phyloP scores from a whole-genome alignment of 2,797 vertebrate species.

The Cossypha niveicapilla region DNA sequence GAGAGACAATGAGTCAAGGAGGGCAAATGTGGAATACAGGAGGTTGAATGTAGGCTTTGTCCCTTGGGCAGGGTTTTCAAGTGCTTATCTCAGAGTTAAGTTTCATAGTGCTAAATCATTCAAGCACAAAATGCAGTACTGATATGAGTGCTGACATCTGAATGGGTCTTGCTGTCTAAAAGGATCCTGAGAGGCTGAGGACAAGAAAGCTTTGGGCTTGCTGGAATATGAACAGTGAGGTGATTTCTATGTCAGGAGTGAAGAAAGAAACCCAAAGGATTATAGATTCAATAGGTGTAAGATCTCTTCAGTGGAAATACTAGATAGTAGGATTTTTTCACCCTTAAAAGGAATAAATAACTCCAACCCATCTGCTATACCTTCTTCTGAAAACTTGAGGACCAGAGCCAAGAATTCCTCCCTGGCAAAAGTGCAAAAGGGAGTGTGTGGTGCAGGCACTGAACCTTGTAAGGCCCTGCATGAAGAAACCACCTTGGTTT shows the following conservation, averaged over 20 bases:
- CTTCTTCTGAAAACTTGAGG: neutral
- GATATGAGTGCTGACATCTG: neutral
- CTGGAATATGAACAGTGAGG: neutral
- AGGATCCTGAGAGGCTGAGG: neutral
- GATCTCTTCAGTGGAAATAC: neutral
- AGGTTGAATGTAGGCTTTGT: neutral
- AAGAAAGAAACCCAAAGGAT: neutral
- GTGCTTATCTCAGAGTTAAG: neutral
- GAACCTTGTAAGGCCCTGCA: neutral
- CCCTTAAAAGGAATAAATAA: neutral
- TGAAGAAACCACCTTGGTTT: neutral
- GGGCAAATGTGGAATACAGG: neutral
- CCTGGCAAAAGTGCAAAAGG: neutral
- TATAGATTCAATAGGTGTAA: neutral
- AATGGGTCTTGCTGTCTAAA: neutral
- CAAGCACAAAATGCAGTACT: neutral
- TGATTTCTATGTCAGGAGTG: neutral
- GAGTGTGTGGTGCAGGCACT: accelerated
- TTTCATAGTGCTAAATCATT: neutral
- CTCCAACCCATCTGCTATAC: neutral
- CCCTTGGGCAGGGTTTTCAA: neutral
- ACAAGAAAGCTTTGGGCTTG: neutral
- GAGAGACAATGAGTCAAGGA: neutral
- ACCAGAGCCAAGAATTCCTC: neutral
- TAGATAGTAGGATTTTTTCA: neutral